A percentile compares a stretch with the other conserved stretches of the same genome.
Evolutionary conservation across 2,888 invertebrate species (phyloP).

Genomic region (Ceramica pisi): DNA sequence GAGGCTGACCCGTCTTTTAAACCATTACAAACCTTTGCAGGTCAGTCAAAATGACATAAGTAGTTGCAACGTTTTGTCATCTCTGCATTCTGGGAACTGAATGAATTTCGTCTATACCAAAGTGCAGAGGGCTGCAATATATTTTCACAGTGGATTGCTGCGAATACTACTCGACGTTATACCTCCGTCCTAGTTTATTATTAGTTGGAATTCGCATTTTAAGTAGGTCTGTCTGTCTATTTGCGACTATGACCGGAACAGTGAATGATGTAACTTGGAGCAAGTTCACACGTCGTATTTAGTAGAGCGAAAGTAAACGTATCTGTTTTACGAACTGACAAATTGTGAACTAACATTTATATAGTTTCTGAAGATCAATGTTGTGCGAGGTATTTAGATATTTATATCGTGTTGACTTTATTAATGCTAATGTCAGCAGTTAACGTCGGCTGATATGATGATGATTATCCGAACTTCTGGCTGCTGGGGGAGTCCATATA

Average conservation of each 20-base stretch:
- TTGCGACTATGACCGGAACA: conserved; percentile 12
- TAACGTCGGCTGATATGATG: neutral
- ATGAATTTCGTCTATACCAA: neutral
- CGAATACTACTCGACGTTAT: neutral
- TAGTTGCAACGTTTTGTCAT: too few species aligned
- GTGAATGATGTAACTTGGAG: conserved; percentile 32
- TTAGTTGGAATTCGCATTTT: conserved; percentile 39
- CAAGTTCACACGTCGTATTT: conserved; percentile 36
- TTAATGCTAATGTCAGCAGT: neutral
- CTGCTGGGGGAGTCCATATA: too few species aligned
- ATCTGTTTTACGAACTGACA: neutral
- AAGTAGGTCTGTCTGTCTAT: conserved; percentile 16
- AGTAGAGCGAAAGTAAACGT: neutral
- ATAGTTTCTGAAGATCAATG: conserved; percentile 14
- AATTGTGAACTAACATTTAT: neutral
- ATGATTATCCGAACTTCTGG: neutral
- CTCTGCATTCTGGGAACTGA: neutral
- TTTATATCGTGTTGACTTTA: neutral
- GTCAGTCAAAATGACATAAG: too few species aligned
- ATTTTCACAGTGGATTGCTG: neutral
- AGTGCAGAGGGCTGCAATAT: neutral
- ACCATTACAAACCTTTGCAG: too few species aligned
- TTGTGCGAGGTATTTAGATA: neutral
- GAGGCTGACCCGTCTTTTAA: neutral
- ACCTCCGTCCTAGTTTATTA: conserved; percentile 36